Evolutionary conservation across 2,888 invertebrate genomes (phyloP), one percentile per base, ranked within the genome.

Genomic region (Noctua janthe): DNA sequence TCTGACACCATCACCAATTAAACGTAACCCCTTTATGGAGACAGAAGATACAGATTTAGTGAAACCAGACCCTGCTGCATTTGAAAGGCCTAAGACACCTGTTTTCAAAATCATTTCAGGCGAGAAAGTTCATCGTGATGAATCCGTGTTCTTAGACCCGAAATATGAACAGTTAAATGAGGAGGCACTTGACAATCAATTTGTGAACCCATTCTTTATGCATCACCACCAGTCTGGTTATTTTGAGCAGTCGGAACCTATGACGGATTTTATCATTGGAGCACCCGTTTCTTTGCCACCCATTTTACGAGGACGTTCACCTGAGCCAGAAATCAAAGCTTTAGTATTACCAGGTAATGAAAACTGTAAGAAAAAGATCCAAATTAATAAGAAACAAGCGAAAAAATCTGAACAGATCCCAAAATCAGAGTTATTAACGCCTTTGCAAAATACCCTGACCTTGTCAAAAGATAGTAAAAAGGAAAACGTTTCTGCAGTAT

Each of bases 241-340:
- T 71, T 88, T 89, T 76, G 92, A 92, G 72, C 88, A 90, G 77
- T 82, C 90, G 7, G 43, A 39, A 62, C 94, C 94, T 0, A 89
- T 93, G 35, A 92, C 96, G n/a, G 96, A 97, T 88, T 97, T 97
- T 87, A 96, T 96, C 56, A 97, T 97, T 81, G 97, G 97, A 66
- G 97, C 97, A 69, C 97, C 97, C n/a, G 97, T 97, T 59, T 97
- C 97, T 62, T 91, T 97, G 29, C 96, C 96, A 43, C 96, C 95
- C 11, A 90, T 95, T 59, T 87, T 96, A 74, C 94, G 93, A 90
- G 91, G 93, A 11, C 87, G 94, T 47, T 92, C 96, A 62, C 95
- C 95, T 70, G 94, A 95, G 82, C 94, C 94, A 73, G 89, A 92
- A 78, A 92, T 94, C 85, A 93, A 94, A 84, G 94, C 94, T 35